Conservation (phyloP, 2,888 invertebrate species). For the Eristalis arbustorum region DNA sequence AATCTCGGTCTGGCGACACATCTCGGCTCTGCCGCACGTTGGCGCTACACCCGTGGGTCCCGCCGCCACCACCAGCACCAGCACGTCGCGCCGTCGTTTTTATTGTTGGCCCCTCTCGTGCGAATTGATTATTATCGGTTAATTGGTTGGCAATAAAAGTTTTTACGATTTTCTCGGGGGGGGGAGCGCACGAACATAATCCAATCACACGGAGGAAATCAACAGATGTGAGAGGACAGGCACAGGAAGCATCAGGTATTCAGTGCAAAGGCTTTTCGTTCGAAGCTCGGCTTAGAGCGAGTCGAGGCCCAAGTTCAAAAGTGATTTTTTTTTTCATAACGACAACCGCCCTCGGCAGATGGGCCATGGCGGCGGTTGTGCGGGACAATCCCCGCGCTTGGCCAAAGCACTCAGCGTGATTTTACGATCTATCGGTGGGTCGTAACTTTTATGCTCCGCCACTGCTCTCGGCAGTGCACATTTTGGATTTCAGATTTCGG, state of each 20-base stretch:
- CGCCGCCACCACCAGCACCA: neutral
- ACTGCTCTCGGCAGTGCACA: conserved; percentile 35
- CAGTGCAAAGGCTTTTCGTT: neutral
- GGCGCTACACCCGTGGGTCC: conserved; percentile 5
- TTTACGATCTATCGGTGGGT: conserved; percentile 63
- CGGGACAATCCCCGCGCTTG: conserved; percentile 51
- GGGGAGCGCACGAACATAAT: neutral
- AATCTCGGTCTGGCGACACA: conserved; percentile 54
- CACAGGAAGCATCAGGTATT: neutral
- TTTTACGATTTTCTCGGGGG: conserved; percentile 74
- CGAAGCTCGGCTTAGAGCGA: conserved; percentile 1
- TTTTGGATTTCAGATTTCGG: no score
- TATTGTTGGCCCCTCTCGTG: conserved; percentile 35
- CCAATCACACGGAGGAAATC: neutral
- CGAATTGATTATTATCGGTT: conserved; percentile 79
- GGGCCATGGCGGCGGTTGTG: no score
- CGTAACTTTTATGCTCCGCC: conserved; percentile 61
- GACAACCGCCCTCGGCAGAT: no score
- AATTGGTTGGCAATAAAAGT: conserved; percentile 78
- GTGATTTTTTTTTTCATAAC: conserved; percentile 25
- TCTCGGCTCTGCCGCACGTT: conserved; percentile 24
- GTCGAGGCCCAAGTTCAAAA: neutral
- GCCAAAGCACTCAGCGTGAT: conserved; percentile 61
- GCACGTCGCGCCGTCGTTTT: neutral
- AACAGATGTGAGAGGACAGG: neutral